Evolutionary conservation across 2,797 vertebrate genomes (phyloP), one percentile per base, ranked within the genome.

Genomic region (Xenopus petersii): DNA sequence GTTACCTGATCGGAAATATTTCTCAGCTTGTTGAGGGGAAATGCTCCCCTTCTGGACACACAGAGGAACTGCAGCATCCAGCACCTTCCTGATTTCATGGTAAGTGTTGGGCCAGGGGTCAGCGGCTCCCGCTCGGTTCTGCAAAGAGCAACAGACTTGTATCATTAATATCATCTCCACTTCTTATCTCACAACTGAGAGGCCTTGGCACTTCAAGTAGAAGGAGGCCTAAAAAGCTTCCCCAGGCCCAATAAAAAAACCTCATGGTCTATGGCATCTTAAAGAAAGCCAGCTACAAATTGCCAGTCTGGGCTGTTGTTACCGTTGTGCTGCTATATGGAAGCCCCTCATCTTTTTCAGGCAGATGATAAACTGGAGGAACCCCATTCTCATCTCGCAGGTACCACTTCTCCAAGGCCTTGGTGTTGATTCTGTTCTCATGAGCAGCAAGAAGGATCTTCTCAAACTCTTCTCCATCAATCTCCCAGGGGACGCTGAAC

Each of bases 401-500:
- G 82, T 94, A 94, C 24, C 69, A 84, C 56, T 66, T 79, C 80
- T 93, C 87, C 74, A 93, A 85, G 17, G 81, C 48, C 26, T 54
- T 68, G 46, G 90, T 89, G 80, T 82, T 81, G 69, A 89, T 5
- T 0, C 88, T 86, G 2, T 75, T 85, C 70, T 66, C 79, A 80
- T 91, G 89, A 72, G 88, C 84, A 48, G 81, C 79, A 77, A 83
- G 84, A 21, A 94, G 86, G 75, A 94, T 80, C 67, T 82, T 70
- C 80, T 92, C 89, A 81, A 83, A 93, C 82, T 93, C 90, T 0
- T 87, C 80, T 70, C 86, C 87, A 70, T 92, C 90, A 81, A 94
- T 85, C 82, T 83, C 85, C 8, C 78, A 17, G 3, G 92, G 92
- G 67, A 92, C 81, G 54, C 74, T n/a, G 42, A 81, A 65, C 51